Base-by-base conservation (phyloP, 2,888 invertebrate genomes). In the Argyra leucocephala region DNA sequence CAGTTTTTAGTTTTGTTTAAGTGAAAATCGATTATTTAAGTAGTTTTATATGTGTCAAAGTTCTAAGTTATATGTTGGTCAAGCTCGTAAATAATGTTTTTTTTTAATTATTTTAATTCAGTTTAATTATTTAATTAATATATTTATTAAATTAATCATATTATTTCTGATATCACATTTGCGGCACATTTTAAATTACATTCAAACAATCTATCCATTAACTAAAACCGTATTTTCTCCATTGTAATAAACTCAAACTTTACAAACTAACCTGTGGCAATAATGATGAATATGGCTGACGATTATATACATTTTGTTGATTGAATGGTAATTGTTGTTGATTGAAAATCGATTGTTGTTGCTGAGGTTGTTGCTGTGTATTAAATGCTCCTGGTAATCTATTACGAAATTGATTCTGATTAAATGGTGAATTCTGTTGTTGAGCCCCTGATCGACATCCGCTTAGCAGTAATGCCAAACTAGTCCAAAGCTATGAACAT, bases 261-360 rank as follows among this genome's bases (percentile, higher is more conserved):
- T 48, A 18, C 7, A n/a, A 31, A 48, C 48, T 12, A 48, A 48
- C 48, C 48, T 48, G 48, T 64, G 73, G 71, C 61, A 31, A 31
- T 71, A 71, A 21, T 67, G 69, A 60, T 57, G 63, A 67, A 67
- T 70, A 70, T 26, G 70, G 64, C 37, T 71, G 73, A 57, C 73
- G 74, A 65, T 71, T 71, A 18, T 70, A 72, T 57, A 63, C 60
- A 65, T 69, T 70, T 64, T 48, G 48, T 18, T 48, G 48, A 48
- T 71, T 62, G 70, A 70, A 22, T 70, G 70, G 67, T 61, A 72
- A 73, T 57, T 71, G 74, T 58, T 73, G 73, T 67, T 72, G 75
- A 63, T 75, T 76, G 22, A 73, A 78, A 4, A 75, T 73, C 59
- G 74, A 9, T 37, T 37, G 37, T 37, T 9, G 37, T n/a, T 48